These are phyloP conservation scores for Erpornis zantholeuca DNA, from an alignment of 2,113 vertebrate genomes.

Conservation along the genomic window DNA sequence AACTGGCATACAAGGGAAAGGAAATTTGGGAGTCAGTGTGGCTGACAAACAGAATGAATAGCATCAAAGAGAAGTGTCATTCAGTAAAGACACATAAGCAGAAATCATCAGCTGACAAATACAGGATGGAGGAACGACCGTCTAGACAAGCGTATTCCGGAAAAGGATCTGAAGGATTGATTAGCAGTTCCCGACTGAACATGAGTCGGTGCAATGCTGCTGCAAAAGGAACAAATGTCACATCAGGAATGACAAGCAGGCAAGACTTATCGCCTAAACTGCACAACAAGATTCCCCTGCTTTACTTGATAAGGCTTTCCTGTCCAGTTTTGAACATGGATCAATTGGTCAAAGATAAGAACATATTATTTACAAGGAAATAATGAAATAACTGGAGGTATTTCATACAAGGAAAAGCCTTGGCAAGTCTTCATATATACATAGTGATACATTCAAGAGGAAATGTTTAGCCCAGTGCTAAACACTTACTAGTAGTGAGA, in stretches of 20 bases:
- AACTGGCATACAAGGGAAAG: neutral
- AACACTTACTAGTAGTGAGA: neutral
- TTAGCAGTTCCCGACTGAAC: neutral
- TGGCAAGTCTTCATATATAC: neutral
- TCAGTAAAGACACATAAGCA: neutral
- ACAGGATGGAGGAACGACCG: neutral
- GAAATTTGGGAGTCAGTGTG: neutral
- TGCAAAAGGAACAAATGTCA: neutral
- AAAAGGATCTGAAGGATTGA: neutral
- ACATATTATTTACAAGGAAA: neutral
- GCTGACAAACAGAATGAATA: neutral
- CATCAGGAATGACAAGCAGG: neutral
- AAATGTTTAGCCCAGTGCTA: neutral
- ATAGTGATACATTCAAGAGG: neutral
- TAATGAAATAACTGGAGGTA: neutral
- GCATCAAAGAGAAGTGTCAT: neutral
- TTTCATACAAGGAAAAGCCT: neutral
- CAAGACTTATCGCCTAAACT: neutral
- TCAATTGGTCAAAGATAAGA: neutral
- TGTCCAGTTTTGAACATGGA: neutral
- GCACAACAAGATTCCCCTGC: neutral
- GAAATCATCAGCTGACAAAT: neutral
- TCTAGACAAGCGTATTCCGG: neutral
- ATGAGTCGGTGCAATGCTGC: neutral
- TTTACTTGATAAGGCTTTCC: neutral